phyloP scores from a whole-genome alignment of 1,140 invertebrate genomes.

The Antheraea pernyi region DNA sequence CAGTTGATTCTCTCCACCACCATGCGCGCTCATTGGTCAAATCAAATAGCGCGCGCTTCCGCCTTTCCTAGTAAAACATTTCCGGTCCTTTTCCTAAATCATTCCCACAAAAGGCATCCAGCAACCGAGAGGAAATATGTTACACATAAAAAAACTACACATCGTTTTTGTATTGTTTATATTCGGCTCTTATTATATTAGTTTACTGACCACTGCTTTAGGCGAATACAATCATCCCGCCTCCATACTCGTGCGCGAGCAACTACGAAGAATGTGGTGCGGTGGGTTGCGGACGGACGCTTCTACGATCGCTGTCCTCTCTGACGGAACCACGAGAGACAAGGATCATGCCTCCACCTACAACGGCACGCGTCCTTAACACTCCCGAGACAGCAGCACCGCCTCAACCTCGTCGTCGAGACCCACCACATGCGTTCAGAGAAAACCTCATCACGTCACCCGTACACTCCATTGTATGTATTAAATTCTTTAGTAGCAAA shows the following conservation, averaged over 20 bases:
- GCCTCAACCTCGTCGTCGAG: constrained; percentile 14
- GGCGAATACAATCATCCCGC: constrained; percentile 88
- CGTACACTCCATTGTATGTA: constrained; percentile 41
- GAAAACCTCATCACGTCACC: constrained; percentile 59
- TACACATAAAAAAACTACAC: too few relatives aligned
- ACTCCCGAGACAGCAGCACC: constrained; percentile 17
- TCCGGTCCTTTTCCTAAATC: too few relatives aligned
- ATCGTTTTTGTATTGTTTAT: too few relatives aligned
- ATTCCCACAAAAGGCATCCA: too few relatives aligned
- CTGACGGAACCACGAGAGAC: constrained; percentile 45
- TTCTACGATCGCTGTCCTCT: constrained; percentile 31
- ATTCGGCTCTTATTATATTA: too few relatives aligned
- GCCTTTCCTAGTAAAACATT: too few relatives aligned
- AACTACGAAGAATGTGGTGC: constrained; percentile 82
- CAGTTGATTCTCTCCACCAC: too few relatives aligned
- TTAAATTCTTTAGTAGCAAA: too few relatives aligned
- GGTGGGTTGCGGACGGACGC: constrained; percentile 58
- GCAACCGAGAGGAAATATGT: too few relatives aligned
- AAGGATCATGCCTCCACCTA: constrained; percentile 12
- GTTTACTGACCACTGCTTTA: too few relatives aligned
- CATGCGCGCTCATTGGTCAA: too few relatives aligned
- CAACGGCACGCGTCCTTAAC: constrained; percentile 7
- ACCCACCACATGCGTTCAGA: constrained; percentile 41
- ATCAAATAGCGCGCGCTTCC: too few relatives aligned
- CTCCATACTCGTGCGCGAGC: constrained; percentile 89